A percentile compares a stretch with the other conserved stretches of the same genome.
Conservation (phyloP, 2,113 vertebrate genomes). For the Rhinopomastus cyanomelas region DNA sequence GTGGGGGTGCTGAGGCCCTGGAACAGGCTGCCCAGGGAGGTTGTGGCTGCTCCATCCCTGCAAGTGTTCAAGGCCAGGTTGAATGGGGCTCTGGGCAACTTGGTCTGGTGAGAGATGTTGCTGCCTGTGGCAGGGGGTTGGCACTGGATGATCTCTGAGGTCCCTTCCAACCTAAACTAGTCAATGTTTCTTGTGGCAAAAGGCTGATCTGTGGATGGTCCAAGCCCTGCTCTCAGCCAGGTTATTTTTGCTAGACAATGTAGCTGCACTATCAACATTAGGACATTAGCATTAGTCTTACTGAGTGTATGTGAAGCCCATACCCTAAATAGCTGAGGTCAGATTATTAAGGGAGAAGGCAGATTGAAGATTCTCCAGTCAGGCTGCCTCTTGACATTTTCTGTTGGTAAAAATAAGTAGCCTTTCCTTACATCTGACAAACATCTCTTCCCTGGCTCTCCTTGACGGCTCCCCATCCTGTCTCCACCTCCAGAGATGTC, state of each 20-base stretch:
- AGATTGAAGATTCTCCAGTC: not conserved
- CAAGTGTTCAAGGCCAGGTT: too few species aligned
- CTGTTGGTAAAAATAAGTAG: conserved; percentile 26
- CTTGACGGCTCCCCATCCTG: not conserved
- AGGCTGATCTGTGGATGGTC: not conserved
- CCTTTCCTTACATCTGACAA: conserved; percentile 37
- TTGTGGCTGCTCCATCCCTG: too few species aligned
- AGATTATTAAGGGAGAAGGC: not conserved
- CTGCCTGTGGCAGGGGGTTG: too few species aligned
- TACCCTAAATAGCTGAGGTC: not conserved
- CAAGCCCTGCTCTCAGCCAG: not conserved
- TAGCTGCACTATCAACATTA: not conserved
- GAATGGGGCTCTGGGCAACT: too few species aligned
- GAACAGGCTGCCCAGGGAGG: too few species aligned
- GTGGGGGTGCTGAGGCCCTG: too few species aligned
- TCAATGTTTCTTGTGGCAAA: not conserved
- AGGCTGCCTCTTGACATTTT: conserved; percentile 29
- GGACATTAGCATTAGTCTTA: not conserved
- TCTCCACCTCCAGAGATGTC: conserved; percentile 60
- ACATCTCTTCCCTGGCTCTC: conserved; percentile 43
- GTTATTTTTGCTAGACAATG: not conserved
- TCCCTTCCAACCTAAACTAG: too few species aligned
- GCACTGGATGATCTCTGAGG: too few species aligned
- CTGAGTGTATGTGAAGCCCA: not conserved
- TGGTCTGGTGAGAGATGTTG: too few species aligned